A percentile compares a stretch with the other conserved stretches of the same genome.
Evolutionary conservation across 2,113 vertebrate species (phyloP).

Genomic region (Rhadina sibilatrix): DNA sequence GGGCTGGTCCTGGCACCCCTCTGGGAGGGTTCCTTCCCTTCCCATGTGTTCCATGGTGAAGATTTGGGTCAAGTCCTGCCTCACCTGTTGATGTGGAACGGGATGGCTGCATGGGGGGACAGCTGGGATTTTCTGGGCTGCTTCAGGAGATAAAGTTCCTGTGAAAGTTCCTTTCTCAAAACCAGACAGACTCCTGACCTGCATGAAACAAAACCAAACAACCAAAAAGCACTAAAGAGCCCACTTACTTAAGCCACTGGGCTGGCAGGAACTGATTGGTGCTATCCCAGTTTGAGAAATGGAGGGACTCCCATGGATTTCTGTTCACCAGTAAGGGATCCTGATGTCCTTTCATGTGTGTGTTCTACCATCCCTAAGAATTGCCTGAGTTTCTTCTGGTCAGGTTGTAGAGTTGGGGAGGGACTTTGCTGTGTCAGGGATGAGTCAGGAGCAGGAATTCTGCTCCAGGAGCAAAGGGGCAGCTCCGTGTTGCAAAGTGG

Average conservation of each 20-base stretch:
- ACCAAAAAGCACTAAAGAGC: neutral
- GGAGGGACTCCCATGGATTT: neutral
- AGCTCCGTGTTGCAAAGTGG: neutral
- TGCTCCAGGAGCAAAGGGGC: neutral
- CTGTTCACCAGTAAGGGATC: neutral
- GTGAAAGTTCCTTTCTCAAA: neutral
- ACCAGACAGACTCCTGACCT: neutral
- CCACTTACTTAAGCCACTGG: accelerated
- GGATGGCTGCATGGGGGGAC: neutral
- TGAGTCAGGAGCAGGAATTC: neutral
- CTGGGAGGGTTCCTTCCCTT: neutral
- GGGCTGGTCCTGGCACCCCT: accelerated
- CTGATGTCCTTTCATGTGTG: neutral
- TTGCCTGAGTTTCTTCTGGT: neutral
- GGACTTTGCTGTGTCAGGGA: neutral
- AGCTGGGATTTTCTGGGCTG: neutral
- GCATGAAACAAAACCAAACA: neutral
- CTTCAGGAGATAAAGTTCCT: neutral
- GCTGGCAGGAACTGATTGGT: neutral
- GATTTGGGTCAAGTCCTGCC: neutral
- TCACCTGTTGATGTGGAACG: neutral
- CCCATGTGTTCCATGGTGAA: accelerated
- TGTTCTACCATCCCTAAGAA: neutral
- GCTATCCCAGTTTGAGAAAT: neutral
- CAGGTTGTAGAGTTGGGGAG: neutral